phyloP scores from a whole-genome alignment of 2,797 vertebrate species.

The Labeo calbasu region DNA sequence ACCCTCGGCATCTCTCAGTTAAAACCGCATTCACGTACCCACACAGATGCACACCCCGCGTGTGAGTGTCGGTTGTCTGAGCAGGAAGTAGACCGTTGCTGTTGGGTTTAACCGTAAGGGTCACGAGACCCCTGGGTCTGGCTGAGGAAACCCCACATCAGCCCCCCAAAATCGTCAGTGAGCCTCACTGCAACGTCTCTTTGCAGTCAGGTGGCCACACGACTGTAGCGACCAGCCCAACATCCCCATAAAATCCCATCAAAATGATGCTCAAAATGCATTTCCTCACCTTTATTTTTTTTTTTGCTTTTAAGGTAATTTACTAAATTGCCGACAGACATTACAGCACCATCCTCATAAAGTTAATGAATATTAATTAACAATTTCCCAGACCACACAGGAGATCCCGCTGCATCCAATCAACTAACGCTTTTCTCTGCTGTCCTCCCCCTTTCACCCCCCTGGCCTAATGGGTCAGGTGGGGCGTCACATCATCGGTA shows the following conservation, averaged over 20 bases:
- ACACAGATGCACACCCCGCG: conserved; percentile 48
- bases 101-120: conserved; percentile 63
- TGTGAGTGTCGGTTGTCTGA: conserved; percentile 58
- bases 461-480: conserved; percentile 58
- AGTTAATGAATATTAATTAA: conserved; percentile 50
- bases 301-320: conserved; percentile 34
- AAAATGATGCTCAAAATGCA: conserved; percentile 12
- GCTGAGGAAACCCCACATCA: conserved; percentile 49
- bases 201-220: neutral
- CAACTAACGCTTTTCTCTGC: conserved; percentile 47
- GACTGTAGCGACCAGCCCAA: neutral
- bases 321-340: conserved; percentile 35
- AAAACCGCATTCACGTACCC: conserved; percentile 55
- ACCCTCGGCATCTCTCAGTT: conserved; percentile 59
- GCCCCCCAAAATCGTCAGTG: conserved; percentile 4
- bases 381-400: conserved; percentile 49
- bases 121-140: conserved; percentile 44
- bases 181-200: neutral
- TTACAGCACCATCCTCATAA: conserved; percentile 15
- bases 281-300: neutral
- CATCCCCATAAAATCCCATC: conserved; percentile 7
- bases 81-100: conserved; percentile 66
- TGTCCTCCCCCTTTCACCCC: conserved; percentile 40
- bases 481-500: conserved; percentile 53
- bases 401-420: conserved; percentile 55